Evolutionary conservation across 2,888 invertebrate genomes (phyloP), one percentile per base, ranked within the genome.

Genomic region (Lochmaea capreae): DNA sequence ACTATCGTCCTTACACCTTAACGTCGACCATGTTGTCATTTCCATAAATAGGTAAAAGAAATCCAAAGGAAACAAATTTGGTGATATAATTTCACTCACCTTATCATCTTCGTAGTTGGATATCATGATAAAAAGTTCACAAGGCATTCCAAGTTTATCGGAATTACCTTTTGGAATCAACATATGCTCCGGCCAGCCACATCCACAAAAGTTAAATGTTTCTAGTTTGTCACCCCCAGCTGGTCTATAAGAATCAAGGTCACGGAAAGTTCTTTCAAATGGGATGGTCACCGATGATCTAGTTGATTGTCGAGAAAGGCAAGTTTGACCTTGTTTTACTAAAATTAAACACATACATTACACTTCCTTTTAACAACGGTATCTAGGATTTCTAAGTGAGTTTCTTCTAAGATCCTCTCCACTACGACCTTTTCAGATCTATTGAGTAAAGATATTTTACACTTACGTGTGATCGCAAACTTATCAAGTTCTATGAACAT

Each of bases 111-210:
- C 87, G 86, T 91, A 93, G 86, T 95, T 91, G 71, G 95, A 93
- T 73, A 95, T 89, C 94, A 95, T 95, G 57, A 90, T 92, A 85
- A 94, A 95, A 58, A 95, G 87, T 79, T 93, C 91, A 83, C 92
- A 90, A 0, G 89, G 87, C 86, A 90, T 91, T 0, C 95, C 95
- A 43, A 65, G 65, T 18, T 33, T 65, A 73, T 90, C 88, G 0
- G 89, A 82, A 6, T 86, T 92, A 4, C 95, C 95, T 86, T 91
- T 93, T 0, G 95, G 93, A 52, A 94, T 79, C 8, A 95, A 89
- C 91, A 95, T 90, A 86, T 95, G 95, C 75, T 94, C 92, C 0
- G 95, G 95, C 95, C 95, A 95, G 67, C 95, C 95, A 82, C 96
- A 96, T 75, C 95, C 95, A 87, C 96, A 96, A 90, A 94, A 94